phyloP scores from a whole-genome alignment of 2,888 invertebrate genomes.

The Notocelia uddmanniana region DNA sequence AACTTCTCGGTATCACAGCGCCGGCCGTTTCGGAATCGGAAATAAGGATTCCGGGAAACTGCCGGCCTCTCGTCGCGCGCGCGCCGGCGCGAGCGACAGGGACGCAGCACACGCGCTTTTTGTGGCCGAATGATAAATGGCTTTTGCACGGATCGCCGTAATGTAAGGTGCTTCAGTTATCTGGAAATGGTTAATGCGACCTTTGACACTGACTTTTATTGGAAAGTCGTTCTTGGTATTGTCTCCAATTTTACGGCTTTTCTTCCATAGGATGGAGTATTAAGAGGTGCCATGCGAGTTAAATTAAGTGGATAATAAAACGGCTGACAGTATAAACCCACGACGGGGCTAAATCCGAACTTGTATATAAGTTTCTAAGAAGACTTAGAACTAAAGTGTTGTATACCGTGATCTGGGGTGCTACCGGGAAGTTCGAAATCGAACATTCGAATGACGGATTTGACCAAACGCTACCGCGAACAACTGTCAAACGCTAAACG shows the following conservation, averaged over 20 bases:
- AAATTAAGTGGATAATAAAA: constrained; percentile 5
- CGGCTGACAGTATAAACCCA: constrained; percentile 6
- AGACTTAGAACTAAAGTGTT: neutral
- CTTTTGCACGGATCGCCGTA: constrained; percentile 42
- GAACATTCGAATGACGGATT: too few relatives aligned
- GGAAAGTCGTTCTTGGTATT: constrained; percentile 37
- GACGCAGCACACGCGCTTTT: constrained; percentile 54
- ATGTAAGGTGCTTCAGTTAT: constrained; percentile 42
- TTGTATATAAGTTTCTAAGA: neutral
- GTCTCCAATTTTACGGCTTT: constrained; percentile 27
- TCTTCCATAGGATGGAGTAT: neutral
- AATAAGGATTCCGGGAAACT: constrained; percentile 81
- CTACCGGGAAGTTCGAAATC: too few relatives aligned
- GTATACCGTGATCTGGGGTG: too few relatives aligned
- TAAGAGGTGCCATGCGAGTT: constrained; percentile 1
- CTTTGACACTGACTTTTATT: constrained; percentile 42
- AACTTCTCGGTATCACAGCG: constrained; percentile 79
- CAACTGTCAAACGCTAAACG: too few relatives aligned
- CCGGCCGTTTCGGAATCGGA: constrained; percentile 83
- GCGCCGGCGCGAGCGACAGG: constrained; percentile 59
- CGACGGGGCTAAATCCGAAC: neutral
- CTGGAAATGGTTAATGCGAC: constrained; percentile 42
- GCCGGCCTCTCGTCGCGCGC: constrained; percentile 67
- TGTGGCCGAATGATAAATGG: constrained; percentile 44
- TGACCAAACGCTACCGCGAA: too few relatives aligned